phyloP scores from a whole-genome alignment of 2,113 vertebrate species.

The Protobothrops flavoviridis region DNA sequence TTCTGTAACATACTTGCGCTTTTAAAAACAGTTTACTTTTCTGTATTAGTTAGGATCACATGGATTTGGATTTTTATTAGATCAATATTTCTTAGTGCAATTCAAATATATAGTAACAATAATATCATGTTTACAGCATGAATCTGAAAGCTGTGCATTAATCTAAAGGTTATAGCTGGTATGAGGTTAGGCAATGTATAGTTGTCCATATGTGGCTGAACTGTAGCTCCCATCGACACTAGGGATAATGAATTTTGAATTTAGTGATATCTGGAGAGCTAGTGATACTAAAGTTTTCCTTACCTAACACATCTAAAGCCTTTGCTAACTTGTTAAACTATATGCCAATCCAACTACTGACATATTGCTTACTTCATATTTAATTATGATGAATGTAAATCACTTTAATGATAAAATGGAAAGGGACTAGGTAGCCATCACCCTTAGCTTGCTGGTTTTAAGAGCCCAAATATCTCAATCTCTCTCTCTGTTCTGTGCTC shows the following conservation, averaged over 20 bases:
- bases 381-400: too few relatives aligned
- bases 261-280: neutral
- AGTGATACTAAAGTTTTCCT: neutral
- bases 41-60: slow-evolving; percentile 29
- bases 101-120: slow-evolving; percentile 53
- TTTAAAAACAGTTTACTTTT: neutral
- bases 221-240: neutral
- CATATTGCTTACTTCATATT: too few relatives aligned
- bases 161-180: slow-evolving; percentile 25
- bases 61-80: slow-evolving; percentile 51
- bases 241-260: neutral
- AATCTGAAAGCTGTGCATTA: slow-evolving; percentile 19
- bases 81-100: slow-evolving; percentile 46
- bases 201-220: neutral
- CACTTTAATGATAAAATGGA: too few relatives aligned
- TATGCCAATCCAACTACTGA: too few relatives aligned
- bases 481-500: too few relatives aligned
- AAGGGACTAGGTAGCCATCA: too few relatives aligned
- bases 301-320: neutral
- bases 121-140: slow-evolving; percentile 48
- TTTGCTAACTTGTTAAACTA: too few relatives aligned
- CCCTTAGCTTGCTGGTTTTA: too few relatives aligned
- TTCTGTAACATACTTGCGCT: slow-evolving; percentile 31
- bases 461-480: too few relatives aligned
- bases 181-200: neutral